Evolutionary conservation across 2,797 vertebrate species (phyloP).

Genomic region (Cyclopterus lumpus): DNA sequence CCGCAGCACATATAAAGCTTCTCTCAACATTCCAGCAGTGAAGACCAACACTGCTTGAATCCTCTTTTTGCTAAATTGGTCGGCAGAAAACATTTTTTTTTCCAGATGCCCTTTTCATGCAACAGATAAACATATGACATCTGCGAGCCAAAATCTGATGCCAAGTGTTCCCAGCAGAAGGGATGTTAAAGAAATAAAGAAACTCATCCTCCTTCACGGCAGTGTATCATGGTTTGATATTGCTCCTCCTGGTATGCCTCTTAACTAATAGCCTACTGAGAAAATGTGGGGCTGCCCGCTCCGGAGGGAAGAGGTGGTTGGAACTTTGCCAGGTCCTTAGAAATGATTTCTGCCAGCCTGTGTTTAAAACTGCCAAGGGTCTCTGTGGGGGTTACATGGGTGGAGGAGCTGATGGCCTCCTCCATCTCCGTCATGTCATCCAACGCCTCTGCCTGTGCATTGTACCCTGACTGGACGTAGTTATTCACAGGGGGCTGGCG

Average conservation of each 20-base stretch:
- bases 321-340: constrained; percentile 79
- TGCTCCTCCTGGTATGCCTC: constrained; percentile 38
- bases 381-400: constrained; percentile 42
- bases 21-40: constrained; percentile 3
- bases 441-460: constrained; percentile 24
- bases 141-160: constrained; percentile 25
- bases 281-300: constrained; percentile 41
- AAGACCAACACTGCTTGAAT: constrained; percentile 16
- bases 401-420: constrained; percentile 42
- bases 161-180: constrained; percentile 21
- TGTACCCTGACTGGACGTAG: constrained; percentile 22
- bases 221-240: constrained; percentile 55
- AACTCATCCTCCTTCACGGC: constrained; percentile 50
- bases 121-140: constrained; percentile 26
- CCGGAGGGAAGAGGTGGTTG: constrained; percentile 49
- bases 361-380: constrained; percentile 78
- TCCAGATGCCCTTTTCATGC: constrained; percentile 18
- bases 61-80: constrained; percentile 4
- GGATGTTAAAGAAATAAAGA: constrained; percentile 38
- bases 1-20: background rate
- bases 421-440: constrained; percentile 54
- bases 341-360: constrained; percentile 79
- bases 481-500: constrained; percentile 28
- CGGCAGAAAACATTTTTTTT: background rate
- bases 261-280: constrained; percentile 57